Evolutionary conservation across 2,113 vertebrate genomes (phyloP), one percentile per base, ranked within the genome.

Genomic region (Serinus canaria): DNA sequence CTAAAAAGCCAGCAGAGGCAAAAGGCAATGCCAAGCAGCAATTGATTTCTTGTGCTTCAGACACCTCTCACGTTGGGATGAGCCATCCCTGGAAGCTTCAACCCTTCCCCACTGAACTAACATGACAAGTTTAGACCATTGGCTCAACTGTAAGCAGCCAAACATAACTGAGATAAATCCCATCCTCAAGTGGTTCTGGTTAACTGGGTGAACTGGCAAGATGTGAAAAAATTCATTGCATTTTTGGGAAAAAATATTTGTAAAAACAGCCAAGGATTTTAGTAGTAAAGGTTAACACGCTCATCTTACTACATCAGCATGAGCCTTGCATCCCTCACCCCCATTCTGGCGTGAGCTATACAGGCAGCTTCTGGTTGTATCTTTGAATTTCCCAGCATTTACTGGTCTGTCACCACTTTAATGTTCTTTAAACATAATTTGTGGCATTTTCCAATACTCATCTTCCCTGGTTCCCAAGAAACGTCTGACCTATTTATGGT

Each of bases 391-490:
- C 95, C 95, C 87, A 72, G 87, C 94, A 87, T 91, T 95, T 95
- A 97, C 94, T 96, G 93, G 92, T 95, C 91, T 97, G 91, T 84
- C 96, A 96, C 84, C 94, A 98, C 94, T 96, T 97, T 96, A 97
- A 94, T 93, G 94, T 95, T 96, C 94, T 94, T 95, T 75, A 96
- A 85, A 94, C 56, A 30, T 96, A 97, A 98, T 94, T 95, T 95
- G 91, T 94, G 95, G 88, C 94, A 95, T 95, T 97, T 97, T 97
- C 93, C 96, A 97, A 95, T 97, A 96, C 94, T 92, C 96, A 95
- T 96, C 96, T 94, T 90, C 82, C 69, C 49, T 95, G 59, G 64
- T 97, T 97, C 96, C 97, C 97, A 96, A 95, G 95, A 95, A 97
- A 69, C 73, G 87, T 94, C 94, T 91, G 93, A 97, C 96, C 97